Evolutionary conservation across 2,888 invertebrate genomes (phyloP), one percentile per base, ranked within the genome.

Genomic region (Caenorhabditis uteleia): DNA sequence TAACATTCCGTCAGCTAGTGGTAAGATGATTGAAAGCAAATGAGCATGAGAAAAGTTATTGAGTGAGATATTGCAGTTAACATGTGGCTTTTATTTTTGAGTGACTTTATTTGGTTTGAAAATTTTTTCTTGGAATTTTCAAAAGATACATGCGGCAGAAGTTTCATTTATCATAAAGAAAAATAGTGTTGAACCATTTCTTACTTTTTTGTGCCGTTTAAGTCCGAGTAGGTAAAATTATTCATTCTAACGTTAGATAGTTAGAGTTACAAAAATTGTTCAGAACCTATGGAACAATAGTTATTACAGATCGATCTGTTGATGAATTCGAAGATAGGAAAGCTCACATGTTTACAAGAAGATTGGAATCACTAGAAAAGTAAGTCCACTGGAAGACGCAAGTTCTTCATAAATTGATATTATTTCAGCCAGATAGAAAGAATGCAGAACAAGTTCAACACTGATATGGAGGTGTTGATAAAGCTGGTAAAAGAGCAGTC

Each of bases 391-490:
- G n/a, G n/a, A n/a, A n/a, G n/a, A n/a, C n/a, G n/a, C n/a, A n/a
- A n/a, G n/a, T 29, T 40, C 20, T 12, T 26, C 16, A 43, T 5
- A 26, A 43, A 20, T 7, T 7, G 14, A 34, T 6, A 16, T 12
- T 38, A 39, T 68, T 70, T 48, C 79, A 86, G 86, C 69, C 85
- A 86, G 79, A 77, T 91, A 70, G 88, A 89, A 43, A 87, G 88
- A 46, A 85, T 91, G 77, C 91, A 91, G 83, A 88, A 88, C 65
- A 89, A 89, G 31, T 88, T 91, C 78, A 89, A 89, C 21, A 86
- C 88, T 8, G 91, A 91, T 82, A 89, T 91, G 73, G 88, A 89
- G 71, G 87, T 89, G 68, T 91, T 91, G 66, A 85, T 91, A 78
- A 87, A 87, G 48, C 84, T 90, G 70, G 85, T 90, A 8, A 64